phyloP scores from a whole-genome alignment of 2,113 vertebrate genomes.

The Pyrgilauda ruficollis region DNA sequence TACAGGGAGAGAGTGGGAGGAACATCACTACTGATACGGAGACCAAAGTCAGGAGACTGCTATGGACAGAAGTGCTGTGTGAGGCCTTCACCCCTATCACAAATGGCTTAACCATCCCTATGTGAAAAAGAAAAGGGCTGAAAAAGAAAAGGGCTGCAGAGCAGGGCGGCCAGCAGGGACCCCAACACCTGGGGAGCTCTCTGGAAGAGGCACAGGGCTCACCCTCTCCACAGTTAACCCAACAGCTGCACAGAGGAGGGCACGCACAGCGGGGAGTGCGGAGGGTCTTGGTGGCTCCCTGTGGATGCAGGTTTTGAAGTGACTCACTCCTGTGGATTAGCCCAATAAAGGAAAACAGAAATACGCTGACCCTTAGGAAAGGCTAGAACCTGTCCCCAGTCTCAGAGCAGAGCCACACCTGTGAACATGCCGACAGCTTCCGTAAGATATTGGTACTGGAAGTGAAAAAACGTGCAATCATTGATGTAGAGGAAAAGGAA shows the following conservation, averaged over 20 bases:
- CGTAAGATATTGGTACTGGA: neutral
- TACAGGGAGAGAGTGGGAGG: neutral
- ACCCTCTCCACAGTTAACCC: neutral
- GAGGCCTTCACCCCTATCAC: neutral
- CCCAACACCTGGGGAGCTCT: fast-evolving
- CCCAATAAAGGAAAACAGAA: neutral
- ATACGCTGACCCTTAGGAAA: neutral
- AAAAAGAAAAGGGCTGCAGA: neutral
- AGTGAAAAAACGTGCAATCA: neutral
- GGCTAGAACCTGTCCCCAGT: neutral
- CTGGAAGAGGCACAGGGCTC: neutral
- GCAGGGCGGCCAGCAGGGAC: neutral
- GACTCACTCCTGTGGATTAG: neutral
- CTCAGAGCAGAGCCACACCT: neutral
- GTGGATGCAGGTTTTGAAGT: fast-evolving
- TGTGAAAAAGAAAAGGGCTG: neutral
- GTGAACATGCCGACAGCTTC: fast-evolving
- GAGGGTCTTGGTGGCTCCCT: fast-evolving
- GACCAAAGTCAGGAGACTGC: neutral
- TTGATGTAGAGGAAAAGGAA: neutral
- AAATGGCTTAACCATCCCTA: neutral
- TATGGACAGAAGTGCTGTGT: neutral
- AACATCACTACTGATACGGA: fast-evolving
- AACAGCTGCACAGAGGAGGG: neutral
- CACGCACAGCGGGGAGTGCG: fast-evolving